phyloP scores from a whole-genome alignment of 2,888 invertebrate genomes.

The Dryococelus australis region DNA sequence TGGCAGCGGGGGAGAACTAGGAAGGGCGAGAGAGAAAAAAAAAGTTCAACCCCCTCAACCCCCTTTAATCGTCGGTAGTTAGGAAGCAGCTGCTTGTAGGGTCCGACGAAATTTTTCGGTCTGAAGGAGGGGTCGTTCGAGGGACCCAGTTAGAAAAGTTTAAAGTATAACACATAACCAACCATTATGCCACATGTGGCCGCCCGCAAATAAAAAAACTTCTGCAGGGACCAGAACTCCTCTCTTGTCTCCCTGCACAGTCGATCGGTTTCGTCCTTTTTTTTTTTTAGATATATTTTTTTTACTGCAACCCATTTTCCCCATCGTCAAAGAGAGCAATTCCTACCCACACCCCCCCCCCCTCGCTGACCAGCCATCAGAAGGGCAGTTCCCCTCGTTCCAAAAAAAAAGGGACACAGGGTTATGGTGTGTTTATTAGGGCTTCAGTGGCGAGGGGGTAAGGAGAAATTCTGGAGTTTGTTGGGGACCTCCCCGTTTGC shows the following conservation, averaged over 20 bases:
- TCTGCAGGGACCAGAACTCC: background rate
- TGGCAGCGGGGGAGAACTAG: background rate
- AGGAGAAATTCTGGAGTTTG: too few relatives aligned
- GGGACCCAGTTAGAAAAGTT: background rate
- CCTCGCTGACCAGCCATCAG: background rate
- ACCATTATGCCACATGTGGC: background rate
- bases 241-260: background rate
- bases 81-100: background rate
- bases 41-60: background rate
- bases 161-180: slow-evolving; percentile 7
- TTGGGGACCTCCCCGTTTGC: too few relatives aligned
- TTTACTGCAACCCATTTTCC: background rate
- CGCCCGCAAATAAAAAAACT: background rate
- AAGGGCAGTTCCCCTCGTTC: background rate
- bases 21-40: background rate
- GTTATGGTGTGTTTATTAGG: too few relatives aligned
- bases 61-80: slow-evolving; percentile 16
- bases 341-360: background rate
- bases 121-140: background rate
- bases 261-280: background rate
- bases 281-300: background rate
- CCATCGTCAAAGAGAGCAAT: background rate
- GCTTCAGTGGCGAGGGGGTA: too few relatives aligned
- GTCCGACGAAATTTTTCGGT: background rate
- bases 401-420: too few relatives aligned